These are phyloP conservation scores for Bufo bufo DNA, from an alignment of 2,113 vertebrate genomes.

Conservation along the genomic window DNA sequence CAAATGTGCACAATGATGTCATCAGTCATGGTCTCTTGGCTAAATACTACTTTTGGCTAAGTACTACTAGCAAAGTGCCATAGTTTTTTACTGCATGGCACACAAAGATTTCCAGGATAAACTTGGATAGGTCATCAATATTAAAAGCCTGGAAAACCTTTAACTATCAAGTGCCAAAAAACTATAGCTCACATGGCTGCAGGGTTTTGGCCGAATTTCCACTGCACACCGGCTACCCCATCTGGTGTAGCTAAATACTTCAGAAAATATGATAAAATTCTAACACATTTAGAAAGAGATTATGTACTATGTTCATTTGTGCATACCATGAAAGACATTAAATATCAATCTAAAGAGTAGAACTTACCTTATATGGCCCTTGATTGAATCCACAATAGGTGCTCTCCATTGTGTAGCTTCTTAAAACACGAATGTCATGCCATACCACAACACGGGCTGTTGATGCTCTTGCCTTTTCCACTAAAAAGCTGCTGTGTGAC, in stretches of 20 bases:
- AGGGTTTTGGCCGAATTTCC: too few relatives aligned
- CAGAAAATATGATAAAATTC: background rate
- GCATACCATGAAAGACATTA: background rate
- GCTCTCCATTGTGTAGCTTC: conserved; percentile 95
- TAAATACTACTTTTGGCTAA: too few relatives aligned
- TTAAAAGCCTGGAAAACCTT: too few relatives aligned
- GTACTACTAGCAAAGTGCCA: too few relatives aligned
- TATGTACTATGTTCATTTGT: background rate
- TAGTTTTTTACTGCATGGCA: too few relatives aligned
- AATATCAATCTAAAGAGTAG: background rate
- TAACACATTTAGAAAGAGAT: background rate
- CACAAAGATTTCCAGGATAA: too few relatives aligned
- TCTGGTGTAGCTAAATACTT: background rate
- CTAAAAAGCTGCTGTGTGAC: conserved; percentile 88
- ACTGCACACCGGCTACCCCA: too few relatives aligned
- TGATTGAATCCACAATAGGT: conserved; percentile 91
- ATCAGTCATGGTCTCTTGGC: too few relatives aligned
- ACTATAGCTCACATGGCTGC: too few relatives aligned
- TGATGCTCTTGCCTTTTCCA: conserved; percentile 88
- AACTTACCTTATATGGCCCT: conserved; percentile 85
- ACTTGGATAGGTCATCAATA: too few relatives aligned
- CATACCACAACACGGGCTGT: conserved; percentile 91
- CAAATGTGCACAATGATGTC: too few relatives aligned
- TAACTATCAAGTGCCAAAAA: too few relatives aligned
- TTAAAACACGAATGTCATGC: conserved; percentile 86